These are phyloP conservation scores for Hoplodrina ambigua DNA, from an alignment of 2,888 invertebrate genomes.

Conservation along the genomic window DNA sequence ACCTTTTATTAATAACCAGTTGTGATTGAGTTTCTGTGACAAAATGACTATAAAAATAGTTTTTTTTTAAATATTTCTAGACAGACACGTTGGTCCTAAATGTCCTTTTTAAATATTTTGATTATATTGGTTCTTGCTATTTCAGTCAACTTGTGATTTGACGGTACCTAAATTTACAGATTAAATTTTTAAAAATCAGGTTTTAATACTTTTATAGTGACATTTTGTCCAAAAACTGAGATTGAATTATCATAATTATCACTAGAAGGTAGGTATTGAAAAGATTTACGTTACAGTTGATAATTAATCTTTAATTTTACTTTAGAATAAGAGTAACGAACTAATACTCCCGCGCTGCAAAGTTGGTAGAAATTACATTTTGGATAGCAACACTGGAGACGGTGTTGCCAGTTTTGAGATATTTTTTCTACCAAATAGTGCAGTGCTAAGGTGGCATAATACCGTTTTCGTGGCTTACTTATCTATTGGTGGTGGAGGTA, in stretches of 20 bases:
- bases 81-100: no score
- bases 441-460: constrained; percentile 58
- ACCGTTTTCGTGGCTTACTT: constrained; percentile 61
- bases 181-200: not conserved
- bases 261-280: constrained; percentile 50
- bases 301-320: constrained; percentile 57
- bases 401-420: constrained; percentile 36
- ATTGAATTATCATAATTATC: constrained; percentile 42
- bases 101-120: not conserved
- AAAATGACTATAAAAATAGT: constrained; percentile 16
- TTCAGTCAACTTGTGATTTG: not conserved
- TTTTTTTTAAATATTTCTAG: not conserved
- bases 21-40: constrained; percentile 16
- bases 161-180: not conserved
- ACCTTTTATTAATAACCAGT: constrained; percentile 29
- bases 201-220: constrained; percentile 19
- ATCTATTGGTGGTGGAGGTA: constrained; percentile 32
- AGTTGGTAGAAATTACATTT: constrained; percentile 58
- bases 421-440: constrained; percentile 56
- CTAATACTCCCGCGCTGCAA: constrained; percentile 58
- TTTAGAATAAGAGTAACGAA: constrained; percentile 59
- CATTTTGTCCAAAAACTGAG: constrained; percentile 38
- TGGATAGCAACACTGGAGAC: constrained; percentile 29
- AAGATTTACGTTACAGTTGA: constrained; percentile 58
- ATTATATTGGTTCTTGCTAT: not conserved